Base-by-base conservation (phyloP, 2,888 invertebrate species). In the Blera fallax region DNA sequence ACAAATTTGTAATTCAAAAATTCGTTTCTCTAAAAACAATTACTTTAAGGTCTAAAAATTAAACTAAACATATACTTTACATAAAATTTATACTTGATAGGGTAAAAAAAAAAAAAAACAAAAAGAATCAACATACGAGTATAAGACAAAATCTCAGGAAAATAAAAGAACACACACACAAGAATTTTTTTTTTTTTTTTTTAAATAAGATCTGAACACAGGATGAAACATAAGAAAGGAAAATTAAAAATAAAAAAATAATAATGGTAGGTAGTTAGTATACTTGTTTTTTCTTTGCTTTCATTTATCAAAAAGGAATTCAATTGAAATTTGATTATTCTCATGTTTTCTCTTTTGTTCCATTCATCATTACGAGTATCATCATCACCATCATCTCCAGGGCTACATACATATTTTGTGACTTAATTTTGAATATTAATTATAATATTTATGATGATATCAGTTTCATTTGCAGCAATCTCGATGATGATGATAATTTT, bases 251-350 rank as follows among this genome's bases (percentile, higher is more conserved):
- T 24, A 21, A 34, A 60, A 60, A 16, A 40, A 45, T 37, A 56
- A 18, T 7, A 50, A 60, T 16, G 52, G 2, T 37, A 60, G 10
- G 34, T 16, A 43, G 7, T 10, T 74, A 54, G 29, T 29, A 50
- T 43, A 6, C 24, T 14, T 54, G 29, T 56, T 56, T 18, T 40
- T 69, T 64, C 10, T 56, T 64, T 24, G 43, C 32, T 64, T 45
- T 29, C 45, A 14, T 37, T 72, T 60, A 43, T 70, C 56, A 40
- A 85, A 81, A 85, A 85, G 85, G 85, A 85, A 85, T 85, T 85
- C 85, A 85, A 81, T 81, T 67, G 76, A 81, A 76, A 81, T 85
- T 85, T 85, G 85, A 85, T 85, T 85, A 77, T 77, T 78, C 67
- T 73, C 78, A 3, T 40, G 29, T 52, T 14, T 69, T 24, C 43